phyloP scores from a whole-genome alignment of 2,888 invertebrate species.

The Dynastes tityus region DNA sequence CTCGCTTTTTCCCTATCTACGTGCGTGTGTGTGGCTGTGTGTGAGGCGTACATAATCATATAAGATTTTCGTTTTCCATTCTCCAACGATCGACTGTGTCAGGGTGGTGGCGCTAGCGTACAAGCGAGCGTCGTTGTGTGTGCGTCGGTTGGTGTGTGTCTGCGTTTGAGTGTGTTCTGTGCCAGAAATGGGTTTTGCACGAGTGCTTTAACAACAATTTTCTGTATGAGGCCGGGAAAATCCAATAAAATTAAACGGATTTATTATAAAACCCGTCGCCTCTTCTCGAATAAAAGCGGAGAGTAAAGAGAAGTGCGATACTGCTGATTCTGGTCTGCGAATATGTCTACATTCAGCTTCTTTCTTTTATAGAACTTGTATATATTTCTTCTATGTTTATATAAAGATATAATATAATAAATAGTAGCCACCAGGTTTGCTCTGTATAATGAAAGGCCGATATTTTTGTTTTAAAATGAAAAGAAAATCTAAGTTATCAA shows the following conservation, averaged over 20 bases:
- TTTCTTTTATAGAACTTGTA: no score
- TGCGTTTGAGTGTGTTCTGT: neutral
- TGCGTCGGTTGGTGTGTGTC: neutral
- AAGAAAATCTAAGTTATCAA: no score
- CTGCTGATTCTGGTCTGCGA: no score
- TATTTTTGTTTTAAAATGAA: no score
- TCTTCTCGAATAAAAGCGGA: neutral
- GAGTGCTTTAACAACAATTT: slow-evolving; percentile 47
- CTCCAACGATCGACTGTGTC: neutral
- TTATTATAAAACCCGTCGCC: slow-evolving; percentile 47
- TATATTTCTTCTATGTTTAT: no score
- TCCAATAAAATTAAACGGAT: slow-evolving; percentile 49
- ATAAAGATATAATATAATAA: no score
- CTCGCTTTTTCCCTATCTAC: neutral
- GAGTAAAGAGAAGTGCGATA: neutral
- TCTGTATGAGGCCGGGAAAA: slow-evolving; percentile 34
- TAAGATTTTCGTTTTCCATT: slow-evolving; percentile 24
- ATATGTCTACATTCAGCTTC: no score
- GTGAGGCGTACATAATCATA: neutral
- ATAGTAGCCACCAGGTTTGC: no score
- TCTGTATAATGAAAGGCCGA: no score
- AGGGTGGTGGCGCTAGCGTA: neutral
- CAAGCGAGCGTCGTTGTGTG: neutral
- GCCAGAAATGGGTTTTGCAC: slow-evolving; percentile 29
- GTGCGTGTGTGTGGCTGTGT: neutral